phyloP scores from a whole-genome alignment of 2,113 vertebrate genomes.

The Chionis minor region DNA sequence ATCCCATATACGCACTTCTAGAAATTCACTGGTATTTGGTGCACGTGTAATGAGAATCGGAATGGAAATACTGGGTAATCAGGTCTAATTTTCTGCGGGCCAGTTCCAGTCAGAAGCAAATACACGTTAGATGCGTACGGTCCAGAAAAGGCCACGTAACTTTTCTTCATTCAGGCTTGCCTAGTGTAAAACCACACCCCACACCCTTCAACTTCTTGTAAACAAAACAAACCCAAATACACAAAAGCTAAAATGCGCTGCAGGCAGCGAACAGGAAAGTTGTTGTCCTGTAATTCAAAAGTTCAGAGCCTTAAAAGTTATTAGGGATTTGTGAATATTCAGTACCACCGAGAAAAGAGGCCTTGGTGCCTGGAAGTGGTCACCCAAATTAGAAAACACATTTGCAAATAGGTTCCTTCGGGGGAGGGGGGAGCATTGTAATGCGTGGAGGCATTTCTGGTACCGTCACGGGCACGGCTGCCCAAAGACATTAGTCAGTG shows the following conservation, averaged over 20 bases:
- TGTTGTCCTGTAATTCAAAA: neutral
- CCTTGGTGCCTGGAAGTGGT: neutral
- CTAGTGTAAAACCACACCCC: neutral
- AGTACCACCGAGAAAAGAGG: neutral
- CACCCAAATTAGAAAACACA: neutral
- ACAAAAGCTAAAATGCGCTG: neutral
- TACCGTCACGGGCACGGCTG: neutral
- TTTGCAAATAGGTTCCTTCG: neutral
- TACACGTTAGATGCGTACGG: neutral
- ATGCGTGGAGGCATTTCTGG: neutral
- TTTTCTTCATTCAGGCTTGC: neutral
- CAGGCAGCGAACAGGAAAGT: neutral
- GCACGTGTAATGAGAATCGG: neutral
- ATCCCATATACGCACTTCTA: neutral
- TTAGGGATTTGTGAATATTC: neutral
- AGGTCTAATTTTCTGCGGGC: neutral
- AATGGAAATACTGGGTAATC: neutral
- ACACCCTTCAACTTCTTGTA: neutral
- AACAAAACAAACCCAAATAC: neutral
- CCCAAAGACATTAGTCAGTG: neutral
- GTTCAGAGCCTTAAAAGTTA: neutral
- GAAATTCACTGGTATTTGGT: neutral
- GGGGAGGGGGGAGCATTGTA: neutral
- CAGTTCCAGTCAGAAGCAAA: neutral
- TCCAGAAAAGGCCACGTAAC: neutral